phyloP scores from a whole-genome alignment of 2,888 invertebrate genomes.

The Cephonodes hylas region DNA sequence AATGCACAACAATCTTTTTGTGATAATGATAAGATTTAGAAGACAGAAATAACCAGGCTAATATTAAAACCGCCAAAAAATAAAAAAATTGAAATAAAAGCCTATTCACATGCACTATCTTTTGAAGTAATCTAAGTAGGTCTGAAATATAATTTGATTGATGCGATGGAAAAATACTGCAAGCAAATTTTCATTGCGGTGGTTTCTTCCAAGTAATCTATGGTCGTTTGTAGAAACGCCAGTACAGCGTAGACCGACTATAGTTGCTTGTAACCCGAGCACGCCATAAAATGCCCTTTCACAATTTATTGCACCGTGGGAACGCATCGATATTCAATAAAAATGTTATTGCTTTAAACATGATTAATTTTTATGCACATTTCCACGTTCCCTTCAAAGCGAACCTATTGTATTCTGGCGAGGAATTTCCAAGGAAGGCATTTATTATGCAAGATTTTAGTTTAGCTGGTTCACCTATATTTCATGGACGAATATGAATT shows the following conservation, averaged over 20 bases:
- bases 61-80: too few species aligned
- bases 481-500: too few species aligned
- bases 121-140: too few species aligned
- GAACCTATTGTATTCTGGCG: background rate
- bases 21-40: too few species aligned
- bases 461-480: too few species aligned
- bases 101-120: too few species aligned
- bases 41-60: too few species aligned
- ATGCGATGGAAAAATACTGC: background rate
- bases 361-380: background rate
- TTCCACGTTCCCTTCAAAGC: background rate
- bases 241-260: constrained; percentile 27
- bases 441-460: too few species aligned
- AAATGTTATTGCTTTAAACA: background rate
- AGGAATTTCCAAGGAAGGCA: background rate
- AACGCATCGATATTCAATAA: constrained; percentile 25
- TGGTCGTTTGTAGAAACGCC: constrained; percentile 30
- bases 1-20: too few species aligned
- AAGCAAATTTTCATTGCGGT: background rate
- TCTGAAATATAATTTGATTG: too few species aligned
- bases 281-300: constrained; percentile 40
- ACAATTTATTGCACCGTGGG: constrained; percentile 38
- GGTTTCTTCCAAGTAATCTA: too few species aligned
- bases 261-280: constrained; percentile 36
- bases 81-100: too few species aligned